Conservation (phyloP, 2,113 vertebrate genomes). For the Microtus richardsoni region DNA sequence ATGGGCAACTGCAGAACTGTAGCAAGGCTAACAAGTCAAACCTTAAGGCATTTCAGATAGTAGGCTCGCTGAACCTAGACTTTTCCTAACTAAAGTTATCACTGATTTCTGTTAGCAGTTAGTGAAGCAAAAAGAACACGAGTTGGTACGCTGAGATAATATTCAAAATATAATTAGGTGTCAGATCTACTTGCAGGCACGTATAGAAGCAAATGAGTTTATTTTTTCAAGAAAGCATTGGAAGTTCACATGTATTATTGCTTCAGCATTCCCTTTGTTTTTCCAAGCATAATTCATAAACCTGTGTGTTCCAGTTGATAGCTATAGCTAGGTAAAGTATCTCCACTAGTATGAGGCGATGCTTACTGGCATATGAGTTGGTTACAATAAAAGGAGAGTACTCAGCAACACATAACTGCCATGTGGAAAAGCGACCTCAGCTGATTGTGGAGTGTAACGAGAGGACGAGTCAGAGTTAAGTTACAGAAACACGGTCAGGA, state of each 20-base stretch:
- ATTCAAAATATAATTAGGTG: conserved; percentile 41
- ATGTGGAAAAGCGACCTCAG: background rate
- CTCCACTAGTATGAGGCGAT: background rate
- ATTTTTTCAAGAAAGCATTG: background rate
- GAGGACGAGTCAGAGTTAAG: background rate
- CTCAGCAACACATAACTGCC: background rate
- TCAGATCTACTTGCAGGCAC: background rate
- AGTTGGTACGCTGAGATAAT: background rate
- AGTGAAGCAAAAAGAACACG: conserved; percentile 5
- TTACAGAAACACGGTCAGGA: background rate
- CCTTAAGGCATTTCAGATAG: conserved; percentile 8
- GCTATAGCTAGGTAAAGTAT: background rate
- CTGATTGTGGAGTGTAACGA: background rate
- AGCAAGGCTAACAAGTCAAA: background rate
- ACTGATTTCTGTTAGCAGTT: background rate
- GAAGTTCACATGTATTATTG: background rate
- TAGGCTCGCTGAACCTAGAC: background rate
- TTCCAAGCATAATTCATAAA: background rate
- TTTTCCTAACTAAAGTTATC: conserved; percentile 4
- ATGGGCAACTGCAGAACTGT: background rate
- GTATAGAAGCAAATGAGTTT: background rate
- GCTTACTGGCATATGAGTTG: background rate
- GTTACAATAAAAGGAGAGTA: background rate
- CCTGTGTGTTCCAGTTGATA: background rate
- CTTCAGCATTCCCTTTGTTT: background rate